Evolutionary conservation across 92 coral and sea anemone species (phyloP).

Genomic region (Porites evermanni): DNA sequence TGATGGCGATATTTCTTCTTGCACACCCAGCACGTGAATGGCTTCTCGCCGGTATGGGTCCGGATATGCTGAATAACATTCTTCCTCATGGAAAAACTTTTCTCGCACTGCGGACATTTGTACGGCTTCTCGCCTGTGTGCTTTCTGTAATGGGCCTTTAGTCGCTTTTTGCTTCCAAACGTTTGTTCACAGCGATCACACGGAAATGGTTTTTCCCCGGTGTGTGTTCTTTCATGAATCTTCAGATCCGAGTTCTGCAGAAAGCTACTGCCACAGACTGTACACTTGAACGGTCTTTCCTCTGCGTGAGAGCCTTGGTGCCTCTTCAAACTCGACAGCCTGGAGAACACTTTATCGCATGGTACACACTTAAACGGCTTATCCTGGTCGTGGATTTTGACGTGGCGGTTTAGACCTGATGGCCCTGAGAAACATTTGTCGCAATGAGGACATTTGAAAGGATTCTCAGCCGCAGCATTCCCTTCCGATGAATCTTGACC

Average conservation of each 20-base stretch:
- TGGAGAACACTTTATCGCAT: conserved; percentile 83
- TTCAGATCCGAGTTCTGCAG: conserved; percentile 93
- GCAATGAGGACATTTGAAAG: conserved; percentile 34
- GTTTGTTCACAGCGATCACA: conserved; percentile 36
- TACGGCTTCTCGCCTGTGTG: conserved; percentile 98
- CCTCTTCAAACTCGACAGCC: conserved; percentile 81
- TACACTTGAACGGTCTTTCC: conserved; percentile 84
- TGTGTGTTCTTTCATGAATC: conserved; percentile 70
- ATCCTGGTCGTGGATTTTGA: conserved; percentile 76
- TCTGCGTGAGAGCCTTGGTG: conserved; percentile 80
- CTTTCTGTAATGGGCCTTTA: conserved; percentile 44
- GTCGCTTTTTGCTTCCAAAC: conserved; percentile 39
- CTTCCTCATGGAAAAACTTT: conserved; percentile 91
- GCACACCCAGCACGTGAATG: conserved; percentile 86
- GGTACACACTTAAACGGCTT: conserved; percentile 82
- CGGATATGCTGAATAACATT: conserved; percentile 92
- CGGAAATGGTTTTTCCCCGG: conserved; percentile 45
- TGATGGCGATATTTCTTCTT: conserved; percentile 74
- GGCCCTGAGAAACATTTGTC: conserved; percentile 39
- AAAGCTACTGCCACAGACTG: conserved; percentile 86
- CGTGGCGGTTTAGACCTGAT: conserved; percentile 56
- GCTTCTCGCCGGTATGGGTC: conserved; percentile 95
- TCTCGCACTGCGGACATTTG: conserved; percentile 86
- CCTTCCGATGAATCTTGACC: conserved; percentile 6
- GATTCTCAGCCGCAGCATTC: background rate